phyloP scores from a whole-genome alignment of 2,113 vertebrate species.

The Laterallus jamaicensis region DNA sequence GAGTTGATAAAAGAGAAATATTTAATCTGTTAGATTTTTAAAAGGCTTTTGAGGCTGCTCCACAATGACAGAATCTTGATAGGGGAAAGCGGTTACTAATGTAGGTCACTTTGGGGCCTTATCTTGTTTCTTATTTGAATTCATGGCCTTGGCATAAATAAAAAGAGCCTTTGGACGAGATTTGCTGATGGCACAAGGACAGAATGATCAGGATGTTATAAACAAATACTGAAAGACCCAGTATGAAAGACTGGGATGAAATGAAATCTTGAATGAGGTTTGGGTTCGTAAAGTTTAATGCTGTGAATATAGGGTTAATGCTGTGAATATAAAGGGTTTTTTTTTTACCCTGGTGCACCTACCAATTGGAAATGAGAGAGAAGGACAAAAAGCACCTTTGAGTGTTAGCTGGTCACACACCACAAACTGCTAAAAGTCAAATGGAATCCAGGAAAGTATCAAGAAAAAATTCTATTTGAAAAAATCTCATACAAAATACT shows the following conservation, averaged over 20 bases:
- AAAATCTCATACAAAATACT: background rate
- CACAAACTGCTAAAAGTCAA: background rate
- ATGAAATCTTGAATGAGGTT: conserved; percentile 17
- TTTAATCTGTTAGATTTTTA: conserved; percentile 32
- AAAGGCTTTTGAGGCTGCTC: conserved; percentile 2
- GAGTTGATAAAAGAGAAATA: conserved; percentile 39
- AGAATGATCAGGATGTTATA: conserved; percentile 18
- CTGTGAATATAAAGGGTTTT: background rate
- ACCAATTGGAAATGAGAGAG: background rate
- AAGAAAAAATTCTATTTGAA: background rate
- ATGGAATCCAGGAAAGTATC: background rate
- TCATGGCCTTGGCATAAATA: conserved; percentile 2
- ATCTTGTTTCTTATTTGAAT: conserved; percentile 32
- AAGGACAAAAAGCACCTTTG: background rate
- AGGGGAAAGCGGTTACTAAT: conserved; percentile 1
- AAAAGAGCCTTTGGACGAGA: conserved; percentile 21
- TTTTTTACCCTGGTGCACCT: background rate
- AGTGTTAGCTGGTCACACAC: background rate
- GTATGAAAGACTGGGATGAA: background rate
- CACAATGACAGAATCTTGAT: conserved; percentile 21
- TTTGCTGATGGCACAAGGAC: conserved; percentile 2
- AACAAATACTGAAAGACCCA: background rate
- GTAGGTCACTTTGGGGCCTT: conserved; percentile 3
- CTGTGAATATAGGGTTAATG: background rate
- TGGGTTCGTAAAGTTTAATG: background rate